A percentile compares a stretch with the other conserved stretches of the same genome.
Evolutionary conservation across 2,113 vertebrate species (phyloP).

Genomic region (Hystrix cristata): DNA sequence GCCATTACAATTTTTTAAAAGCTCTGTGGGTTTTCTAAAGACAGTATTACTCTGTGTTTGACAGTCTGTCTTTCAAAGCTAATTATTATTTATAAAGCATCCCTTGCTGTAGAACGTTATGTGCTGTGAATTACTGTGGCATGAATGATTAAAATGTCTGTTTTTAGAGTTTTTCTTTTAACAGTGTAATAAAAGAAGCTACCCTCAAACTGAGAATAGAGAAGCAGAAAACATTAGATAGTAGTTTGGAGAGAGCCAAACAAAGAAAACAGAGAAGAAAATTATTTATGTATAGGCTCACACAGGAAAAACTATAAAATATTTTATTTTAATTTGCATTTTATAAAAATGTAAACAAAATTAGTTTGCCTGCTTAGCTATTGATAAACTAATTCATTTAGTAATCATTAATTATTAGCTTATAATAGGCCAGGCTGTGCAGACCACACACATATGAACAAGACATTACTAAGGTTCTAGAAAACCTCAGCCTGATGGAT

Average conservation of each 20-base stretch:
- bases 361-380: neutral
- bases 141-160: slow-evolving; percentile 43
- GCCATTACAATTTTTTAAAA: slow-evolving; percentile 37
- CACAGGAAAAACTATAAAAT: neutral
- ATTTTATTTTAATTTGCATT: slow-evolving; percentile 51
- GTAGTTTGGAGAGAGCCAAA: slow-evolving; percentile 17
- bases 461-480: neutral
- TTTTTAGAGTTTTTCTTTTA: slow-evolving; percentile 4
- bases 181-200: neutral
- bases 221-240: neutral
- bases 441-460: neutral
- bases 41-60: slow-evolving; percentile 33
- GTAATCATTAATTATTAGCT: slow-evolving; percentile 39
- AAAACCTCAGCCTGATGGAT: neutral
- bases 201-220: slow-evolving; percentile 21
- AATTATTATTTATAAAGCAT: slow-evolving; percentile 54
- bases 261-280: slow-evolving; percentile 51
- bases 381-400: slow-evolving; percentile 56
- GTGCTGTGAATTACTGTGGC: slow-evolving; percentile 3
- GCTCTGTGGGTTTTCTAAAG: slow-evolving; percentile 49
- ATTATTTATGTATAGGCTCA: neutral
- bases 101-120: neutral
- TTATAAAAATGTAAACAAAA: slow-evolving; percentile 55
- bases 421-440: neutral
- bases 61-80: slow-evolving; percentile 65